phyloP scores from a whole-genome alignment of 2,888 invertebrate genomes.

The Diarsia rubi region DNA sequence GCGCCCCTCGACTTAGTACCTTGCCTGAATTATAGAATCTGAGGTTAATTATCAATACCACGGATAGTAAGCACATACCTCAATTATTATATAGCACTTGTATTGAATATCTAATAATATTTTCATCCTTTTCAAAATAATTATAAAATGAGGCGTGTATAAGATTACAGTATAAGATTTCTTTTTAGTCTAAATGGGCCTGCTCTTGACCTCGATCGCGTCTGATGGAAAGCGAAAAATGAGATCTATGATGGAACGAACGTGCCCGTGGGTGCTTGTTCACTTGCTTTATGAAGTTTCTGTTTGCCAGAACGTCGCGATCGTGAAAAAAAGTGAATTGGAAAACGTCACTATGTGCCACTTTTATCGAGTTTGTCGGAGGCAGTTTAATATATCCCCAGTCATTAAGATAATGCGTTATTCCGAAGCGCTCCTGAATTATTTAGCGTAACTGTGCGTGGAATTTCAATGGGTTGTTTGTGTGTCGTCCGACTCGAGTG shows the following conservation, averaged over 20 bases:
- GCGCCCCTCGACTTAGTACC: conserved; percentile 1
- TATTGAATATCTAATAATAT: background rate
- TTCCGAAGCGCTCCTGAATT: conserved; percentile 69
- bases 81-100: too few relatives aligned
- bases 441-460: conserved; percentile 75
- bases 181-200: too few relatives aligned
- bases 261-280: too few relatives aligned
- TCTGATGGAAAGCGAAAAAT: too few relatives aligned
- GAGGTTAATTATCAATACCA: background rate
- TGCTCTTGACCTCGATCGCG: too few relatives aligned
- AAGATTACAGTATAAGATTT: background rate
- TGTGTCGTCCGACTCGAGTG: conserved; percentile 30
- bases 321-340: conserved; percentile 27
- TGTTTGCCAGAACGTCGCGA: background rate
- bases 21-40: conserved; percentile 6
- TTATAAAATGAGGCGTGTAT: background rate
- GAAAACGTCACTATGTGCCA: conserved; percentile 42
- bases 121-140: background rate
- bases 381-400: conserved; percentile 68
- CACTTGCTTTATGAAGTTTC: conserved; percentile 12
- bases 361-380: conserved; percentile 52
- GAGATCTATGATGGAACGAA: too few relatives aligned
- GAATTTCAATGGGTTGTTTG: conserved; percentile 73
- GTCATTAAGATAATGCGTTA: conserved; percentile 69
- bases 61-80: too few relatives aligned